Conservation (phyloP, 2,113 vertebrate genomes). For the Lethenteron camtschaticum region DNA sequence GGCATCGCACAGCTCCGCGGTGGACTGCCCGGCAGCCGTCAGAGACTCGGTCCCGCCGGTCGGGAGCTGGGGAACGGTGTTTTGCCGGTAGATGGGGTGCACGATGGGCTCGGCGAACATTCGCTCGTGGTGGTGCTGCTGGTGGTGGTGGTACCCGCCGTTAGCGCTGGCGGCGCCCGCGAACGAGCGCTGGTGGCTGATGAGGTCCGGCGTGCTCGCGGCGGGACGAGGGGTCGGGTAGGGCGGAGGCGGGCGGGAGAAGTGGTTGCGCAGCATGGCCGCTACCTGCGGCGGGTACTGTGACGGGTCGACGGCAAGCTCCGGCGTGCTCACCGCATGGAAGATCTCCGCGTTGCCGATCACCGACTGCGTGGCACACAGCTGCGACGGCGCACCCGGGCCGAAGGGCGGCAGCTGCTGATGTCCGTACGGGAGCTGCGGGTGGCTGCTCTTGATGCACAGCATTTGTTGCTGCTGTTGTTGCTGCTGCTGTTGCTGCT, state of each 20-base stretch:
- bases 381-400: conserved; percentile 30
- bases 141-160: too few species aligned
- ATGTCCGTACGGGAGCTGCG: conserved; percentile 38
- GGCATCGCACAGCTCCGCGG: too few species aligned
- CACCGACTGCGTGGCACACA: conserved; percentile 17
- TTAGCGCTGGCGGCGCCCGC: too few species aligned
- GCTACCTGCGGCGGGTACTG: neutral
- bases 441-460: conserved; percentile 40
- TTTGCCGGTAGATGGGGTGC: too few species aligned
- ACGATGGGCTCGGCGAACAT: too few species aligned
- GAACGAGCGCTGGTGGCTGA: conserved; percentile 20
- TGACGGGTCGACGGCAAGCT: conserved; percentile 15
- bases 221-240: conserved; percentile 66
- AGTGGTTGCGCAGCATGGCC: conserved; percentile 33
- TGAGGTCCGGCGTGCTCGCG: conserved; percentile 88
- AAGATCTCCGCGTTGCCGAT: conserved; percentile 23
- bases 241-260: conserved; percentile 69
- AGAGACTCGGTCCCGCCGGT: too few species aligned
- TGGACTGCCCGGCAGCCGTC: too few species aligned
- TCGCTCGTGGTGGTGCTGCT: too few species aligned
- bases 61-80: too few species aligned
- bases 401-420: conserved; percentile 28
- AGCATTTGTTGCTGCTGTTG: too few species aligned
- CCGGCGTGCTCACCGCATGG: conserved; percentile 67
- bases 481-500: too few species aligned